Conservation (phyloP, 2,888 invertebrate genomes). For the Andrena haemorrhoa region DNA sequence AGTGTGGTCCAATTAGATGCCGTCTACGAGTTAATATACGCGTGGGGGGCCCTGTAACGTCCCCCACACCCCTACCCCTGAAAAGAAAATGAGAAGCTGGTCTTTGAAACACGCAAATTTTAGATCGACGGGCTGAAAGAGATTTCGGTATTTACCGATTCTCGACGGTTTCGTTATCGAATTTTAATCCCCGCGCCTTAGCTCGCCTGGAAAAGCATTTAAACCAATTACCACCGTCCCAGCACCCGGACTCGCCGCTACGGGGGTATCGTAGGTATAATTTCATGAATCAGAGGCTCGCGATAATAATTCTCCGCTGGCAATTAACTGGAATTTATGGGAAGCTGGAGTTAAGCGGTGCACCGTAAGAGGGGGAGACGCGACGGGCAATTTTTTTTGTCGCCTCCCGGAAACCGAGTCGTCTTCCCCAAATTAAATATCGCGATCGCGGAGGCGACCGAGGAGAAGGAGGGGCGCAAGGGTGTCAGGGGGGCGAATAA, state of each 20-base stretch:
- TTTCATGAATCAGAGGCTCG: constrained; percentile 65
- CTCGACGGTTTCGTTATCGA: constrained; percentile 74
- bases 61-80: background rate
- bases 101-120: constrained; percentile 14
- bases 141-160: constrained; percentile 76
- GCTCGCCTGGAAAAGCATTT: constrained; percentile 80
- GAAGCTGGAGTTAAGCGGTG: constrained; percentile 49
- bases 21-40: constrained; percentile 36
- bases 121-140: constrained; percentile 65
- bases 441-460: constrained; percentile 1
- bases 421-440: constrained; percentile 46
- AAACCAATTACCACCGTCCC: constrained; percentile 74
- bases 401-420: constrained; percentile 17
- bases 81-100: background rate
- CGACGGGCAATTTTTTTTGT: constrained; percentile 24
- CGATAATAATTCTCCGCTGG: constrained; percentile 66
- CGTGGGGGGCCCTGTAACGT: background rate
- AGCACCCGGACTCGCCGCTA: constrained; percentile 40
- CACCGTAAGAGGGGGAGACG: constrained; percentile 6
- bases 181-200: constrained; percentile 83
- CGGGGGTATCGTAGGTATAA: constrained; percentile 61
- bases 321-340: constrained; percentile 68
- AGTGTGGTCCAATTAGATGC: constrained; percentile 4
- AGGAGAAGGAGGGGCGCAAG: background rate
- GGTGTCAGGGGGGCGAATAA: constrained; percentile 10